phyloP scores from a whole-genome alignment of 2,113 vertebrate species.

The Trochalopteron elliotii region DNA sequence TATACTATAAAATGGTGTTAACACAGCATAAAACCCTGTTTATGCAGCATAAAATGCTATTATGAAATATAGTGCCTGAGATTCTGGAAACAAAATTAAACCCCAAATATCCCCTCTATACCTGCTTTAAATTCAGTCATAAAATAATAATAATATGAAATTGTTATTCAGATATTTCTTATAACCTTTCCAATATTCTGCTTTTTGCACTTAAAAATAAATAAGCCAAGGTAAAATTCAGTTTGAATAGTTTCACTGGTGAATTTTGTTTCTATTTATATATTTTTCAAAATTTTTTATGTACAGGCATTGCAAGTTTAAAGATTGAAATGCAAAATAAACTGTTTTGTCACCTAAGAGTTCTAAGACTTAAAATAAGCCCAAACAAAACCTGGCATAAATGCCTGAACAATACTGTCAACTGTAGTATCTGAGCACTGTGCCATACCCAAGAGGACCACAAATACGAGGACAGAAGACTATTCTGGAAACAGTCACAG shows the following conservation, averaged over 20 bases:
- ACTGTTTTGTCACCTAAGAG: background rate
- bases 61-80: background rate
- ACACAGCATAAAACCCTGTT: background rate
- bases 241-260: background rate
- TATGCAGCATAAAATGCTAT: slow-evolving; percentile 32
- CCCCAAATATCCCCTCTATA: background rate
- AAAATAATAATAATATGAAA: background rate
- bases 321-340: background rate
- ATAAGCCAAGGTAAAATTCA: background rate
- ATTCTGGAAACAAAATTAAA: slow-evolving; percentile 17
- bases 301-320: background rate
- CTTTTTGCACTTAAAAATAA: background rate
- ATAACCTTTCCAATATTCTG: background rate
- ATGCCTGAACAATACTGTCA: background rate
- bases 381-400: background rate
- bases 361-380: background rate
- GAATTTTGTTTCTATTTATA: background rate
- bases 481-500: background rate
- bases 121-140: background rate
- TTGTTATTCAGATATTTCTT: background rate
- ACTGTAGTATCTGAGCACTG: background rate
- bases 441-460: background rate
- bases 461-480: background rate
- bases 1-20: slow-evolving; percentile 9
- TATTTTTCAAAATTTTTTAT: background rate